A percentile compares a stretch with the other conserved stretches of the same genome.
phyloP scores from a whole-genome alignment of 2,888 invertebrate genomes.

The Idaea straminata region DNA sequence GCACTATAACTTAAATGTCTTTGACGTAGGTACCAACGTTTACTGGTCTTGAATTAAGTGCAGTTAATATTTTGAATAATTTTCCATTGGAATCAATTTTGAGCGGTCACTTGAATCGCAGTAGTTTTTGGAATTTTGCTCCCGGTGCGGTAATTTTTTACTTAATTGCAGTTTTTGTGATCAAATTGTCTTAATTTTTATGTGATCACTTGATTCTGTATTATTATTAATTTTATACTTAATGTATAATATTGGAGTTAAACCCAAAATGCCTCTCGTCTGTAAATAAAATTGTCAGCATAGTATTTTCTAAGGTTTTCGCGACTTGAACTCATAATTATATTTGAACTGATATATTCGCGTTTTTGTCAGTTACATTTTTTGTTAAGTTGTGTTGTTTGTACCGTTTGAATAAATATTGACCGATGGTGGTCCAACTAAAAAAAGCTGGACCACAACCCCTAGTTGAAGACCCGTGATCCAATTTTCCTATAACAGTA shows the following conservation, averaged over 20 bases:
- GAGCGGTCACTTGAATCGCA: conserved; percentile 3
- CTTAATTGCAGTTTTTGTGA: background rate
- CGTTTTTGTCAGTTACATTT: too few species aligned
- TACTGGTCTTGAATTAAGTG: conserved; percentile 27
- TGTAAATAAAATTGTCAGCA: too few species aligned
- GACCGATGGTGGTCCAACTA: too few species aligned
- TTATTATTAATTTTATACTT: background rate
- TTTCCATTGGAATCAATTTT: conserved; percentile 28
- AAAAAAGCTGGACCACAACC: too few species aligned
- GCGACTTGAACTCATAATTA: too few species aligned
- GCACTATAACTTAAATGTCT: background rate
- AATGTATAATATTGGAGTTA: background rate
- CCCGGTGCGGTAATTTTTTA: background rate
- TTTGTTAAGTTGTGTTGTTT: too few species aligned
- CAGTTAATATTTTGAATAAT: conserved; percentile 32
- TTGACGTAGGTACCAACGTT: background rate
- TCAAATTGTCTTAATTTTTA: background rate
- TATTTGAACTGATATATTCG: too few species aligned
- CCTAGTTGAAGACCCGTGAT: too few species aligned
- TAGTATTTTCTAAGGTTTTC: too few species aligned
- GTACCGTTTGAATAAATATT: too few species aligned
- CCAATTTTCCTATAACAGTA: too few species aligned
- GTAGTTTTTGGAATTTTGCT: background rate
- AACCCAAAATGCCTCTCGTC: too few species aligned
- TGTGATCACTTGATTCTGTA: background rate